Evolutionary conservation across 2,888 invertebrate genomes (phyloP), one percentile per base, ranked within the genome.

Genomic region (Aporophyla lueneburgensis): DNA sequence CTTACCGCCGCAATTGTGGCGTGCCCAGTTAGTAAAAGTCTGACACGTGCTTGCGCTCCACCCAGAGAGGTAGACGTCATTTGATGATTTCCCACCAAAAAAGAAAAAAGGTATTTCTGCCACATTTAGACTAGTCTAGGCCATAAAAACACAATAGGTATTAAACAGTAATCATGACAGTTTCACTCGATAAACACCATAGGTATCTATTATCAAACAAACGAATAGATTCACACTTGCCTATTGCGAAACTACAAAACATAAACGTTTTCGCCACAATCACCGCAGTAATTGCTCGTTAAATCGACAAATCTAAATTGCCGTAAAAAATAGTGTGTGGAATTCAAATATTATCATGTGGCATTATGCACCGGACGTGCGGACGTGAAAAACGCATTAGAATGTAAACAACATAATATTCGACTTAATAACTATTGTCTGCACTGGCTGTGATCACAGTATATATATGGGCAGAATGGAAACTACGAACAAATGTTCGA

Each of bases 281-380:
- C 74, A 69, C 58, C 56, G 54, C 69, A 70, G 75, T 86, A 80
- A 86, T 83, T 74, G 78, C 78, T 85, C 61, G 76, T 85, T 86
- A 85, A 73, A 83, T 80, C 71, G 72, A 83, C 74, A 80, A 84
- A 84, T 81, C 76, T 77, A 77, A 80, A 81, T 74, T 74, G 76
- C 74, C 70, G 43, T 78, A 76, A 68, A 81, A 85, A 84, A 75
- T 67, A 68, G 59, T 27, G 56, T 69, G 78, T 74, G 71, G 49
- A 74, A 78, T 83, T 84, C 77, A 78, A 81, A 79, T 76, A 80
- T 80, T 81, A 76, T 81, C 71, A 78, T 59, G 67, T 65, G 62
- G 53, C 67, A 76, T 79, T 86, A 82, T 77, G 78, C 70, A 76
- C 82, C 86, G 88, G 87, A 82, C 40, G 82, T 77, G 65, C 86